Base-by-base conservation (phyloP, 1,140 invertebrate species). In the Arion vulgaris region DNA sequence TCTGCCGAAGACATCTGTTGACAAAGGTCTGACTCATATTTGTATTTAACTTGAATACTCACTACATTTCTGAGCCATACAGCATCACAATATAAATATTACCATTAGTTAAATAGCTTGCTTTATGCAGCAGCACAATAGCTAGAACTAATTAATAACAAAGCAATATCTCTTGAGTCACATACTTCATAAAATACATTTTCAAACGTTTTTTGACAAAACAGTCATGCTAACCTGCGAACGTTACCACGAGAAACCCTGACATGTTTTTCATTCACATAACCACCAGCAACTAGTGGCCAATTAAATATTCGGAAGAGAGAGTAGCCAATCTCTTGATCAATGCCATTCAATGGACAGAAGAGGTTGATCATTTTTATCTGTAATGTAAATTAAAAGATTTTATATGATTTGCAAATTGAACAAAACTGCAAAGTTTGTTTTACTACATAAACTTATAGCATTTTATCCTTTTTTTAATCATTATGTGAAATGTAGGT, bases 311-410 rank as follows among this genome's bases (percentile, higher is more conserved):
- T 41, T 1, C 45, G 36, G 78, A 57, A 71, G 9, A 80, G 45
- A 45, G 78, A 69, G 26, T 80, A 69, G 39, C 78, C 34, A 45
- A 71, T 71, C 66, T 80, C 78, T 36, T 80, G 78, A 28, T 80
- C 66, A 71, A 80, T 80, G 13, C 78, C 78, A 80, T 66, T 71
- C 78, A 80, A 51, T 1, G 78, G 78, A 45, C 78, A 80, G n/a
- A 49, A 80, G 2, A 80, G 68, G 45, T 80, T 80, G 39, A 80
- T 71, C 78, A 80, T 80, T 71, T 80, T 69, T 13, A 80, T 53
- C 78, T 80, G 49, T 32, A 39, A 68, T 28, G 28, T 36, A 49
- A 76, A 49, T 13, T 26, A 5, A 28, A 23, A 49, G 17, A 74
- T 11, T 73, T 23, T 34, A 11, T 11, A 26, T 73, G 36, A 13